Evolutionary conservation across 2,888 invertebrate species (phyloP).

Genomic region (Chymomyza amoena): DNA sequence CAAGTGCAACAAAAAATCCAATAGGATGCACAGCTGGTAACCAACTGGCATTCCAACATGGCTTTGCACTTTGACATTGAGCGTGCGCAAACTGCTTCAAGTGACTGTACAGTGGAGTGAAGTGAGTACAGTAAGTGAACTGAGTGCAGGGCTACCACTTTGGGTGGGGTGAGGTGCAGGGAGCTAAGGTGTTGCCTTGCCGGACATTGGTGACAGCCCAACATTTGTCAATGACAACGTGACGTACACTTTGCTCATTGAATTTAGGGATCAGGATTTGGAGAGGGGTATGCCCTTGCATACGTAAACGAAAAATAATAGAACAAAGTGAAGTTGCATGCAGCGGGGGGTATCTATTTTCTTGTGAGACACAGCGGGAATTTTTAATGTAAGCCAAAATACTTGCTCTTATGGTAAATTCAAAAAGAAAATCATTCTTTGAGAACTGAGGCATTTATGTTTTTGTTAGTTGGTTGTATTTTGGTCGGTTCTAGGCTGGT

Average conservation of each 20-base stretch:
- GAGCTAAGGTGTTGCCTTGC: slow-evolving; percentile 28
- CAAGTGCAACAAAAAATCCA: slow-evolving; percentile 15
- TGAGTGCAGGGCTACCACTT: neutral
- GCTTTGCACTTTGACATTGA: slow-evolving; percentile 33
- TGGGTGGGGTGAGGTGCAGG: neutral
- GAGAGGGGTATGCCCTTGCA: neutral
- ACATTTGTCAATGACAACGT: slow-evolving; percentile 39
- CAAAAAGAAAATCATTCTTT: too few relatives aligned
- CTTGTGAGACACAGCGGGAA: too few relatives aligned
- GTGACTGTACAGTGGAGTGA: neutral
- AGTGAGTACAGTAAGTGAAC: neutral
- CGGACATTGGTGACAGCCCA: slow-evolving; percentile 35
- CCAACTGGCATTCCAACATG: slow-evolving; percentile 19
- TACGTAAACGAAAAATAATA: neutral
- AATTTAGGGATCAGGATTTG: neutral
- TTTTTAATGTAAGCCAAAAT: too few relatives aligned
- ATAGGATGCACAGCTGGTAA: slow-evolving; percentile 5
- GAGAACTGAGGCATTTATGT: too few relatives aligned
- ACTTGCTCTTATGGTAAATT: too few relatives aligned
- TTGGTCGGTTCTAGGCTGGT: too few relatives aligned
- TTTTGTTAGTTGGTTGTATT: too few relatives aligned
- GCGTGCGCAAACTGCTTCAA: slow-evolving; percentile 7
- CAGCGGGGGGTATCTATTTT: too few relatives aligned
- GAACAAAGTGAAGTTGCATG: too few relatives aligned
- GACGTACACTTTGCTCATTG: neutral